phyloP scores from a whole-genome alignment of 2,113 vertebrate species.

The Brachionichthys hirsutus region DNA sequence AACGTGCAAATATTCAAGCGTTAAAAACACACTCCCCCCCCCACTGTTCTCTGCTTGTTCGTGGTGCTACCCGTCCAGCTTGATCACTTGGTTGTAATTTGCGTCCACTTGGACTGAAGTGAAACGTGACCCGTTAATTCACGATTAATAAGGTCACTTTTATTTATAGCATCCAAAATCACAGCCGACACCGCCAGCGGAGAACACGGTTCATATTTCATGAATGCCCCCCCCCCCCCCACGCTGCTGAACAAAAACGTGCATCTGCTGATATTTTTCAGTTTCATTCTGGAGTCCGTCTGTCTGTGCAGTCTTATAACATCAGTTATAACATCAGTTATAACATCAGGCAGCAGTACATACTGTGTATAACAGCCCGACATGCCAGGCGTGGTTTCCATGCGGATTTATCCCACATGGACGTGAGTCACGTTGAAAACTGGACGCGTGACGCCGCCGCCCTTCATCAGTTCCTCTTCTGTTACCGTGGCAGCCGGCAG shows the following conservation, averaged over 20 bases:
- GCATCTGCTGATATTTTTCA: conserved; percentile 2
- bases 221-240: too few species aligned
- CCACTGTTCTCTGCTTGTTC: too few species aligned
- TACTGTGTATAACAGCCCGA: neutral
- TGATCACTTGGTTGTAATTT: too few species aligned
- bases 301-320: conserved; percentile 15
- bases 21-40: too few species aligned
- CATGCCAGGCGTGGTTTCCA: neutral
- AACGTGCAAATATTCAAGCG: too few species aligned
- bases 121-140: too few species aligned
- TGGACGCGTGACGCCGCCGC: conserved; percentile 17
- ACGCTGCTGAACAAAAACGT: neutral
- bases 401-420: conserved; percentile 44
- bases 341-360: neutral
- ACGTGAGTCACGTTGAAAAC: conserved; percentile 55
- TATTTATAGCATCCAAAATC: too few species aligned
- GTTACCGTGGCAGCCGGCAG: neutral
- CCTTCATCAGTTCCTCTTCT: conserved; percentile 49
- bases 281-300: conserved; percentile 10
- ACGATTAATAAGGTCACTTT: too few species aligned
- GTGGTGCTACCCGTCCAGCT: too few species aligned
- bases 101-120: too few species aligned
- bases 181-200: too few species aligned
- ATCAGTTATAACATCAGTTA: neutral
- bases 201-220: too few species aligned